A percentile compares a stretch with the other conserved stretches of the same genome.
Evolutionary conservation across 2,888 invertebrate species (phyloP).

Genomic region (Iselma pallidipennis): DNA sequence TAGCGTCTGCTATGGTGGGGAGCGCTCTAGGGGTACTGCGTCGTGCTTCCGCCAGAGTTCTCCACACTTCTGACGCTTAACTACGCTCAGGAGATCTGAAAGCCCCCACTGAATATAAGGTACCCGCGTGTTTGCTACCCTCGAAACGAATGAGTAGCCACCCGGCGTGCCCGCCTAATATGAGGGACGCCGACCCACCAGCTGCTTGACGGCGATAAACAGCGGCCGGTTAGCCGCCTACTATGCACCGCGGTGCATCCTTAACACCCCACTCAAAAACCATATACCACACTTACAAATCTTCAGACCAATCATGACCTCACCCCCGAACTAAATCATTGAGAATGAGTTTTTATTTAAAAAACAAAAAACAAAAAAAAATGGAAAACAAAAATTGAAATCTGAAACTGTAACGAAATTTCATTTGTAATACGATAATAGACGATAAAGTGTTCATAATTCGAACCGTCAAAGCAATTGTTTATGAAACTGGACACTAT

Average conservation of each 20-base stretch:
- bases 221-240: slow-evolving; percentile 29
- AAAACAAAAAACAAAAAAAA: no score
- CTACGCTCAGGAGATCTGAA: slow-evolving; percentile 22
- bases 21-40: slow-evolving; percentile 52
- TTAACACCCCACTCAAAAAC: slow-evolving; percentile 6
- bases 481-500: no score
- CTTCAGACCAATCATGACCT: neutral
- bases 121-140: slow-evolving; percentile 49
- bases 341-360: no score
- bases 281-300: slow-evolving; percentile 16
- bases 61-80: slow-evolving; percentile 29
- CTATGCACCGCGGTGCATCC: slow-evolving; percentile 10
- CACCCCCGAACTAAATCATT: neutral
- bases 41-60: slow-evolving; percentile 48
- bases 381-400: neutral
- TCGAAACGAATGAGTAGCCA: slow-evolving; percentile 48
- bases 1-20: slow-evolving; percentile 50
- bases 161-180: slow-evolving; percentile 51
- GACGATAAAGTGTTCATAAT: no score
- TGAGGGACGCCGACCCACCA: slow-evolving; percentile 48
- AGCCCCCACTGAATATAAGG: slow-evolving; percentile 17
- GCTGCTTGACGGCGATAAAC: slow-evolving; percentile 36
- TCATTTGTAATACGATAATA: no score
- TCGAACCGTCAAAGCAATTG: neutral
- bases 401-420: neutral